Evolutionary conservation across 2,888 invertebrate species (phyloP), one percentile per base, ranked within the genome.

Genomic region (Gymnosoma rotundatum): DNA sequence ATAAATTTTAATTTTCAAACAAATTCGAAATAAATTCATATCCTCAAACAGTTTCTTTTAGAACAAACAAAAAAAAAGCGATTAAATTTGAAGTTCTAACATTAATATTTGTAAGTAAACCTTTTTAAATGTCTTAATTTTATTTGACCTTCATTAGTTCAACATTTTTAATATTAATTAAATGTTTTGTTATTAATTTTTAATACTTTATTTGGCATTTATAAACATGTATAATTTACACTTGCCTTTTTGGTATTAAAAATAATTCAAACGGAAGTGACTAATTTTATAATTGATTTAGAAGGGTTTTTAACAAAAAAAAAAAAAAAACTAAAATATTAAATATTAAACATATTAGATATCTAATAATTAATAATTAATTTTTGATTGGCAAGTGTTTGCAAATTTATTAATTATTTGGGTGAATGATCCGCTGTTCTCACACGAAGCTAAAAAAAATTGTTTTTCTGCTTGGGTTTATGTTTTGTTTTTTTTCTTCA

Each of bases 281-380:
- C 63, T 73, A 67, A 69, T 60, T 16, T 42, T 74, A 56, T 69
- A 80, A 76, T 82, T 82, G 70, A 72, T 72, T 82, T 76, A 60
- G 66, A 82, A 67, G 50, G 70, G 69, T 38, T 60, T 38, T 60
- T 38, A 8, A 12, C 14, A 12, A 32, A 36, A 52, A 66, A 16
- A 18, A 20, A 64, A 75, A 16, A 14, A 42, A 42, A 42, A 10
- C 7, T 2, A 12, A 42, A 10, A 42, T 42, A 32, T 32, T 4
- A 32, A 32, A 32, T n/a, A n/a, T n/a, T n/a, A n/a, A 32, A 32
- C 2, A 32, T 32, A 32, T 32, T 32, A 32, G 32, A 32, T 8
- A 4, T 25, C 8, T 32, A 32, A 5, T 32, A 32, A 32, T 32
- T 32, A 32, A 32, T 32, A 0, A 32, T 32, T 32, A 32, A 32